These are phyloP conservation scores for Microctenopoma steveboyesi DNA, from an alignment of 2,797 vertebrate genomes.

Conservation along the genomic window DNA sequence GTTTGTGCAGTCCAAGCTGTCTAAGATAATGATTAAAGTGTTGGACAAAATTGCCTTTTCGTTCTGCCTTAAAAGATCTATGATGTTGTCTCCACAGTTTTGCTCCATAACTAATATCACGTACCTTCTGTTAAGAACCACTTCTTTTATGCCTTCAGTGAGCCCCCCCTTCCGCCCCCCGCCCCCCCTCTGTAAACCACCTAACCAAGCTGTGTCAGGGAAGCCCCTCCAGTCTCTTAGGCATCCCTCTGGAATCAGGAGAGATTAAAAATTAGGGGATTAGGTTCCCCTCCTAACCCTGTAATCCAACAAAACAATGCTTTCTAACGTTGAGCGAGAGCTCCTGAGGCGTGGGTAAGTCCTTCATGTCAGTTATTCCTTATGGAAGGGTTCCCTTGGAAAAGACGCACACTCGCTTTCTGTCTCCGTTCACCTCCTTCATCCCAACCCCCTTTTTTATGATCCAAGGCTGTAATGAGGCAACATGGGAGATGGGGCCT, in stretches of 20 bases:
- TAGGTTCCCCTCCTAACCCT: conserved; percentile 75
- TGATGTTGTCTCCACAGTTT: conserved; percentile 31
- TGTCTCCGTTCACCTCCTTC: conserved; percentile 56
- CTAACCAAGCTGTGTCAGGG: conserved; percentile 72
- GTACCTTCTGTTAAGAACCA: conserved; percentile 74
- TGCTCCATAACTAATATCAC: conserved; percentile 51
- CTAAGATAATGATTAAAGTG: not conserved
- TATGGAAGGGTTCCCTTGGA: conserved; percentile 82
- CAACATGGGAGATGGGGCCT: conserved; percentile 78
- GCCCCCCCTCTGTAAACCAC: conserved; percentile 55
- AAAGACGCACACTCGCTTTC: conserved; percentile 72
- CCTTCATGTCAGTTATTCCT: conserved; percentile 80
- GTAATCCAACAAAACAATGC: conserved; percentile 86
- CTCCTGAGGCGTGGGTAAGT: conserved; percentile 76
- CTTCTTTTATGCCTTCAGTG: conserved; percentile 51
- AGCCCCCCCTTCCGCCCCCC: conserved; percentile 15
- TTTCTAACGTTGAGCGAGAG: conserved; percentile 71
- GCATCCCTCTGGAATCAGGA: conserved; percentile 79
- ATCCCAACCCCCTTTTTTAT: conserved; percentile 69
- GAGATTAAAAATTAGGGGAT: conserved; percentile 85
- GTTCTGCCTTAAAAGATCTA: conserved; percentile 1
- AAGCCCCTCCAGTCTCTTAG: conserved; percentile 57
- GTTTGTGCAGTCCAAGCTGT: not conserved
- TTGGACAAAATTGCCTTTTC: not conserved
- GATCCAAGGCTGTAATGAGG: conserved; percentile 73